phyloP scores from a whole-genome alignment of 2,113 vertebrate genomes.

The Hippocampus comes region DNA sequence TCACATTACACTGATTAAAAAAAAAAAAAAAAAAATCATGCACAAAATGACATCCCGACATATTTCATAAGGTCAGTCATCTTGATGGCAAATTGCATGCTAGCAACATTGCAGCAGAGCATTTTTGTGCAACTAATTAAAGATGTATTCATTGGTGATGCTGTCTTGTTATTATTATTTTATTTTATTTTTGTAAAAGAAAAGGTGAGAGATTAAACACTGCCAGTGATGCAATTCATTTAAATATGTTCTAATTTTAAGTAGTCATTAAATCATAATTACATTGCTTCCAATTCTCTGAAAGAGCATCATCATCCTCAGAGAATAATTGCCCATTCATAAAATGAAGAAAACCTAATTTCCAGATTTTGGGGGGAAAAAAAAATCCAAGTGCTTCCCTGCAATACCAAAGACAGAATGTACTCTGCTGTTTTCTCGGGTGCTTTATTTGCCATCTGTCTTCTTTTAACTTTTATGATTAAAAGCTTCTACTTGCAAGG shows the following conservation, averaged over 20 bases:
- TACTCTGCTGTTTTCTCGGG: not conserved
- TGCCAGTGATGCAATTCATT: not conserved
- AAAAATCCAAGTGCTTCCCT: not conserved
- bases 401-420: not conserved
- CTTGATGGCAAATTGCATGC: not conserved
- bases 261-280: not conserved
- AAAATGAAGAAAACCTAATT: constrained; percentile 13
- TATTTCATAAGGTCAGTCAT: too few relatives aligned
- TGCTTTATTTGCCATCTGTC: not conserved
- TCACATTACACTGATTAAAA: too few relatives aligned
- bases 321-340: not conserved
- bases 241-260: not conserved
- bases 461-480: not conserved
- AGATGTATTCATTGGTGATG: not conserved
- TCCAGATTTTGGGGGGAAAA: not conserved
- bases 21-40: too few relatives aligned
- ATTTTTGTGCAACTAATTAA: not conserved
- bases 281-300: not conserved
- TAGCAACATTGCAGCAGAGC: not conserved
- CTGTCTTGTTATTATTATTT: not conserved
- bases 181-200: not conserved
- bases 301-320: not conserved
- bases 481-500: not conserved
- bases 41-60: too few relatives aligned
- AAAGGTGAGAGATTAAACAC: not conserved